Evolutionary conservation across 2,113 vertebrate species (phyloP).

Genomic region (Labeo rohita): DNA sequence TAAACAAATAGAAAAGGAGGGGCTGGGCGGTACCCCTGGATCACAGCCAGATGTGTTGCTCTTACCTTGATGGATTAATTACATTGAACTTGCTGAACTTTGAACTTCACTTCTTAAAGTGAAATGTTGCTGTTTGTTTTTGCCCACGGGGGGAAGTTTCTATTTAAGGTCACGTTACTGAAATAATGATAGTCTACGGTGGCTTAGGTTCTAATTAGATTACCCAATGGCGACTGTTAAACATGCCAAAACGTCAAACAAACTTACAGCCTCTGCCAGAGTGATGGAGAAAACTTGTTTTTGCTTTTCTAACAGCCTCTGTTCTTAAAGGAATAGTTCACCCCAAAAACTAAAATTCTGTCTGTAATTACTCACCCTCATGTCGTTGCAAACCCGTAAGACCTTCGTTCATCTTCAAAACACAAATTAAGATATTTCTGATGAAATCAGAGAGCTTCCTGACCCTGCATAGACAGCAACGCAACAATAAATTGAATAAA

Average conservation of each 20-base stretch:
- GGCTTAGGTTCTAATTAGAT: conserved; percentile 23
- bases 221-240: conserved; percentile 7
- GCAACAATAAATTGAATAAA: too few relatives aligned
- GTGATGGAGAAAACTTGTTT: background rate
- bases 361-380: too few relatives aligned
- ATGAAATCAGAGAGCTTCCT: too few relatives aligned
- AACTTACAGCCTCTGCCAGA: background rate
- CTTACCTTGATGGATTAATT: conserved; percentile 6
- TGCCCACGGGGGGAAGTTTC: background rate
- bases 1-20: background rate
- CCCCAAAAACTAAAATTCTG: too few relatives aligned
- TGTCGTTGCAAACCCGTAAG: too few relatives aligned
- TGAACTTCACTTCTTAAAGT: background rate
- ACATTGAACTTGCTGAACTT: conserved; percentile 24
- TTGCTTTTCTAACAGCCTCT: background rate
- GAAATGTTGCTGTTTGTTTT: conserved; percentile 5
- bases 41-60: background rate
- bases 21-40: background rate
- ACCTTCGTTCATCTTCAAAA: too few relatives aligned
- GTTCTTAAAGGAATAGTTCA: background rate
- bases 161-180: conserved; percentile 8
- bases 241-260: conserved; percentile 10
- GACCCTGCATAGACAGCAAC: too few relatives aligned
- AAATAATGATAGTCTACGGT: conserved; percentile 34
- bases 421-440: too few relatives aligned